These are phyloP conservation scores for Clangula hyemalis DNA, from an alignment of 2,797 vertebrate species.

Conservation along the genomic window DNA sequence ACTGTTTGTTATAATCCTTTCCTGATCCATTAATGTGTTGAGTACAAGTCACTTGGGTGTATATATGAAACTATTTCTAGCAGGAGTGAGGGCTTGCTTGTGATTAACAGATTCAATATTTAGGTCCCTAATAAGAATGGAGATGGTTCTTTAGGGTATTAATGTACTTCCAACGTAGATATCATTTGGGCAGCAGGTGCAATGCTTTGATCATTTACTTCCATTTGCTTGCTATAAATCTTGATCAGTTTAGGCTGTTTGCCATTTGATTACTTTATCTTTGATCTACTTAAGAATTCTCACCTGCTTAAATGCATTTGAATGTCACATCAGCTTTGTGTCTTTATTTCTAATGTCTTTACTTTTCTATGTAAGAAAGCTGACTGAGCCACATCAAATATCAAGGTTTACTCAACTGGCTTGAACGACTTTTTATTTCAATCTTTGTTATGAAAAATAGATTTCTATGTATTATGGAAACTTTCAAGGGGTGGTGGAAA, in stretches of 20 bases:
- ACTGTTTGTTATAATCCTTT: not conserved
- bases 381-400: not conserved
- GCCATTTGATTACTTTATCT: not conserved
- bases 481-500: not conserved
- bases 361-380: not conserved
- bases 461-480: not conserved
- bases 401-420: not conserved
- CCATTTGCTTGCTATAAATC: not conserved
- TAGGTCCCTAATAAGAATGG: not conserved
- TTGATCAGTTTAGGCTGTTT: not conserved
- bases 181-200: not conserved
- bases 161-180: not conserved
- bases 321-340: not conserved
- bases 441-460: not conserved
- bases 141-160: not conserved
- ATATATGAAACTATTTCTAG: not conserved
- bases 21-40: not conserved
- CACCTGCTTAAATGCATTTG: not conserved
- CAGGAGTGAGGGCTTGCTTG: not conserved
- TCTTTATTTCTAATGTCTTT: not conserved
- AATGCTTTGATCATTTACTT: conserved; percentile 22
- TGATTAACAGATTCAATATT: conserved; percentile 14
- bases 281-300: not conserved
- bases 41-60: not conserved
- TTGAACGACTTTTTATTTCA: not conserved